These are phyloP conservation scores for Gastrophysa polygoni DNA, from an alignment of 2,888 invertebrate species.

Conservation along the genomic window DNA sequence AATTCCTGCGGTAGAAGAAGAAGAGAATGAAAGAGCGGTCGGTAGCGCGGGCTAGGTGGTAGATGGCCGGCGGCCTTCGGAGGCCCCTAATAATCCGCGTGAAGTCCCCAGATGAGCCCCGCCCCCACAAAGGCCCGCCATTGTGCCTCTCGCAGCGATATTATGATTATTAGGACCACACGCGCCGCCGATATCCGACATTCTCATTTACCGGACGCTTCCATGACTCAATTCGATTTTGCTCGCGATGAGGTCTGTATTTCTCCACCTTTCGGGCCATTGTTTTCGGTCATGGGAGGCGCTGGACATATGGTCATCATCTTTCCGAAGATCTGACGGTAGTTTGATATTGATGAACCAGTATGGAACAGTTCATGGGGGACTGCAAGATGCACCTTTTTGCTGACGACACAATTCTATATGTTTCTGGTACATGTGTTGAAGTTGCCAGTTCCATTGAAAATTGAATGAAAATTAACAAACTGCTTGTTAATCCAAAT, in stretches of 20 bases:
- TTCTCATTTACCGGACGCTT: conserved; percentile 50
- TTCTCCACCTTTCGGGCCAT: conserved; percentile 29
- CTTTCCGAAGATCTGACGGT: too few relatives aligned
- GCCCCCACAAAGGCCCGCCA: conserved; percentile 52
- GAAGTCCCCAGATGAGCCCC: conserved; percentile 39
- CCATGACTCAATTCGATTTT: conserved; percentile 35
- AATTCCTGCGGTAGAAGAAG: neutral
- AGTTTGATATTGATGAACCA: too few relatives aligned
- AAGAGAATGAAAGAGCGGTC: neutral
- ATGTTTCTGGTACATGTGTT: too few relatives aligned
- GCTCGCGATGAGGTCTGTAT: conserved; percentile 34
- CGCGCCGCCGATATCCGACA: conserved; percentile 31
- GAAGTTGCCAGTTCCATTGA: too few relatives aligned
- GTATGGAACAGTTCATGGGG: too few relatives aligned
- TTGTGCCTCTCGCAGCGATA: conserved; percentile 50
- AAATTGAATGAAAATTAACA: too few relatives aligned
- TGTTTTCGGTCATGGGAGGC: conserved; percentile 27
- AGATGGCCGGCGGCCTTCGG: conserved; percentile 23
- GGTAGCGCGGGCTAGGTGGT: conserved; percentile 18
- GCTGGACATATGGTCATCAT: too few relatives aligned
- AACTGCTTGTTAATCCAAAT: too few relatives aligned
- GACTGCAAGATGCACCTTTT: too few relatives aligned
- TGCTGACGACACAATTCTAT: too few relatives aligned
- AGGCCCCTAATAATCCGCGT: conserved; percentile 41
- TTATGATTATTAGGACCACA: conserved; percentile 52